phyloP scores from a whole-genome alignment of 2,888 invertebrate species.

The Epiblema foenella region DNA sequence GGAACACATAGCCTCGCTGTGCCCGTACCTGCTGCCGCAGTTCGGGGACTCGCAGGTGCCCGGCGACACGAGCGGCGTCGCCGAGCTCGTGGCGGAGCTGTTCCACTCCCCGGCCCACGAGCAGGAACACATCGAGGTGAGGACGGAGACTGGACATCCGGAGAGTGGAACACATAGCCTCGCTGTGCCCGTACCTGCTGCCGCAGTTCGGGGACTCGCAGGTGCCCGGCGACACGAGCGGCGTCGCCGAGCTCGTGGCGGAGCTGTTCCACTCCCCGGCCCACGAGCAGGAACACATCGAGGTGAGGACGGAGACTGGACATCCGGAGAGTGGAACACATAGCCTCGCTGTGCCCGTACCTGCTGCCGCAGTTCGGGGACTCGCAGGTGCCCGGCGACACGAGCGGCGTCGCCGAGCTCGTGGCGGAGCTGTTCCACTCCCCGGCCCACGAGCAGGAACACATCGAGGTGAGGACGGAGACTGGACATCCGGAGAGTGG shows the following conservation, averaged over 20 bases:
- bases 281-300: not conserved
- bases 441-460: not conserved
- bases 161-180: constrained; percentile 59
- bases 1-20: constrained; percentile 59
- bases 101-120: not conserved
- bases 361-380: constrained; percentile 49
- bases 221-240: constrained; percentile 44
- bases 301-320: too few species aligned
- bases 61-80: constrained; percentile 35
- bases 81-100: not conserved
- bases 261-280: not conserved
- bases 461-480: not conserved
- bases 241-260: not conserved
- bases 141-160: constrained; percentile 53
- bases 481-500: too few species aligned
- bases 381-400: constrained; percentile 45
- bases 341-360: constrained; percentile 57
- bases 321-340: constrained; percentile 64
- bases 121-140: constrained; percentile 41
- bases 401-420: constrained; percentile 15
- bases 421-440: not conserved
- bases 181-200: constrained; percentile 58
- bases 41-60: constrained; percentile 46
- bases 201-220: constrained; percentile 44
- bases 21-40: constrained; percentile 54